Conservation (phyloP, 2,797 vertebrate genomes). For the Champsocephalus esox region DNA sequence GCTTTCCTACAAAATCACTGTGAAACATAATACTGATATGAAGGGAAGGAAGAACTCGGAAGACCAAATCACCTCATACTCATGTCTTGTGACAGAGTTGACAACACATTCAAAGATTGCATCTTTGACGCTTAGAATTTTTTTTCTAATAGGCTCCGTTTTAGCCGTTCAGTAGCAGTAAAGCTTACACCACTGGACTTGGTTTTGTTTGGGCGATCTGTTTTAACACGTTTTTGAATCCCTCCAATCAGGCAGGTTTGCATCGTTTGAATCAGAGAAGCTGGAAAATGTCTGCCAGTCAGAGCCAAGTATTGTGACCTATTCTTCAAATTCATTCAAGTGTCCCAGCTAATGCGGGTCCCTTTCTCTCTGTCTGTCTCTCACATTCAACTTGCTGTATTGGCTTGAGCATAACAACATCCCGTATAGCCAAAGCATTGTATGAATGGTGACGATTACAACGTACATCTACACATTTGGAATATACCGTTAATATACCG, state of each 20-base stretch:
- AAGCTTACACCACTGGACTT: background rate
- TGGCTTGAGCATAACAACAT: too few species aligned
- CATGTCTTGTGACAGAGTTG: conserved; percentile 7
- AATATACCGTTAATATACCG: too few species aligned
- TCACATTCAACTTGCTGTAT: too few species aligned
- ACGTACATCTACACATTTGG: too few species aligned
- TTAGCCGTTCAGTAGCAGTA: background rate
- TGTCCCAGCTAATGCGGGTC: conserved; percentile 65
- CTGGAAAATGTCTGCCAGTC: conserved; percentile 60
- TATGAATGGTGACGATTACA: too few species aligned
- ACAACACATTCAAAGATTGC: background rate
- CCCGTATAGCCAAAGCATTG: too few species aligned
- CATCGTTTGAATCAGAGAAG: conserved; percentile 65
- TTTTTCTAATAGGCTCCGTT: background rate
- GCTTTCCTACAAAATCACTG: background rate
- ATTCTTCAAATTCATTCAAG: conserved; percentile 77
- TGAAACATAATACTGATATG: too few species aligned
- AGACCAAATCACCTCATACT: too few species aligned
- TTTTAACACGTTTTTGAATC: conserved; percentile 55
- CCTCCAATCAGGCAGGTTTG: conserved; percentile 63
- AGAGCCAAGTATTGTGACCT: conserved; percentile 53
- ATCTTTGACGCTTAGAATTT: background rate
- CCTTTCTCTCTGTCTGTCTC: conserved; percentile 32
- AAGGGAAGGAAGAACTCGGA: too few species aligned
- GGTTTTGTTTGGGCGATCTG: conserved; percentile 45